A percentile compares a stretch with the other conserved stretches of the same genome.
These are phyloP conservation scores for Stenodema calcarata DNA, from an alignment of 2,888 invertebrate genomes.

Conservation along the genomic window DNA sequence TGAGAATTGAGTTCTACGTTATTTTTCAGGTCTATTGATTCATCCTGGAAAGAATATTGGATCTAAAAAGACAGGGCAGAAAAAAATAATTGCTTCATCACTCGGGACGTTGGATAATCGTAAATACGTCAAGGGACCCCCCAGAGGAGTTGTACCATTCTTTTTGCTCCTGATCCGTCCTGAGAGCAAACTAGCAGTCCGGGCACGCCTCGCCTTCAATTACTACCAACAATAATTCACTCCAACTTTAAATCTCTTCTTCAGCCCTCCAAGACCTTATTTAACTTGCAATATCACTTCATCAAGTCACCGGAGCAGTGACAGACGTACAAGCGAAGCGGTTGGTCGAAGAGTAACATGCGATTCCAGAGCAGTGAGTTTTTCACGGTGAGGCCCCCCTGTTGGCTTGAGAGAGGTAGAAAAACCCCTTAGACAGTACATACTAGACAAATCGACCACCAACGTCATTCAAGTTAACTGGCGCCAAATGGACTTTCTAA, in stretches of 20 bases:
- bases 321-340: background rate
- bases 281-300: slow-evolving; percentile 40
- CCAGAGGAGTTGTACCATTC: background rate
- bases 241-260: background rate
- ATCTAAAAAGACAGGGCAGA: no score
- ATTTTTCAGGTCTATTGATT: no score
- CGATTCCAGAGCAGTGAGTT: background rate
- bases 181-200: background rate
- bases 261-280: background rate
- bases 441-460: background rate
- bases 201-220: slow-evolving; percentile 1
- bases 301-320: background rate
- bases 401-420: background rate
- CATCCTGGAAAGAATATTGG: no score
- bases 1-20: no score
- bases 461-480: background rate
- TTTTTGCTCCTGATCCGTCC: background rate
- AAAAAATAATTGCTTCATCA: background rate
- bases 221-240: slow-evolving; percentile 1
- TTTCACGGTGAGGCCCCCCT: background rate
- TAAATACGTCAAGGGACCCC: slow-evolving; percentile 9
- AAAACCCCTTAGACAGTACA: background rate
- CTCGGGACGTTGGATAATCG: background rate
- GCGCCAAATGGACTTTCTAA: background rate
- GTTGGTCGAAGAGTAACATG: background rate